These are phyloP conservation scores for Drosophila parabipectinata DNA, from an alignment of 1,140 invertebrate genomes.

Conservation along the genomic window DNA sequence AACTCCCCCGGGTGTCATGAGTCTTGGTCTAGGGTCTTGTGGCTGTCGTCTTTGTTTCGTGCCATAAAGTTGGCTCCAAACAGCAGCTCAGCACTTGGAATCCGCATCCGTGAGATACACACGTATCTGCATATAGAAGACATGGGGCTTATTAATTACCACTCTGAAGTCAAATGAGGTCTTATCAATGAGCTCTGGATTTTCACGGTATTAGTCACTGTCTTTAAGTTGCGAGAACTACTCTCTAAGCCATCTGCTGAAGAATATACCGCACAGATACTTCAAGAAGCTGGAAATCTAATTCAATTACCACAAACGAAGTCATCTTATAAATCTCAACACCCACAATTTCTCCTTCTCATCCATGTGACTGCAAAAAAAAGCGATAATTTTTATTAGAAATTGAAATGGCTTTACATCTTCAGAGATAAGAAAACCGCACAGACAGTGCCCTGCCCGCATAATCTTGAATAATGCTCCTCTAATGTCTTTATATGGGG, in stretches of 20 bases:
- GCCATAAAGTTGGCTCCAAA: slow-evolving; percentile 43
- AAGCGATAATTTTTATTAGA: slow-evolving; percentile 8
- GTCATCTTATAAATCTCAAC: neutral
- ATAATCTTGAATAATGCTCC: slow-evolving; percentile 40
- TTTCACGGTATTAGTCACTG: neutral
- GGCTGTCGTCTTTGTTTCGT: slow-evolving; percentile 46
- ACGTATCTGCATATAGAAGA: slow-evolving; percentile 15
- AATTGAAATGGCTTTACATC: slow-evolving; percentile 26
- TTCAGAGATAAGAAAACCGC: slow-evolving; percentile 22
- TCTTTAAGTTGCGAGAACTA: neutral
- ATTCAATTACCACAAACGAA: neutral
- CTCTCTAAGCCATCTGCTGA: neutral
- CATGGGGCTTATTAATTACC: slow-evolving; percentile 37
- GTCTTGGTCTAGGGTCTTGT: slow-evolving; percentile 16
- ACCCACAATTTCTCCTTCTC: neutral
- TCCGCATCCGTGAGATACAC: slow-evolving; percentile 36
- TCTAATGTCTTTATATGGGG: slow-evolving; percentile 36
- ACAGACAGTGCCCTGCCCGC: slow-evolving; percentile 22
- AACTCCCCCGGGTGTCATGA: slow-evolving; percentile 31
- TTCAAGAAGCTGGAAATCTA: neutral
- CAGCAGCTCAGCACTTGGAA: slow-evolving; percentile 23
- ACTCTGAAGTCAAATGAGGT: slow-evolving; percentile 12
- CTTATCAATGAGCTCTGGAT: slow-evolving; percentile 6
- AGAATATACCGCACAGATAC: neutral
- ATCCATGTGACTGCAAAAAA: neutral